These are phyloP conservation scores for Conops quadrifasciatus DNA, from an alignment of 2,888 invertebrate genomes.

Conservation along the genomic window DNA sequence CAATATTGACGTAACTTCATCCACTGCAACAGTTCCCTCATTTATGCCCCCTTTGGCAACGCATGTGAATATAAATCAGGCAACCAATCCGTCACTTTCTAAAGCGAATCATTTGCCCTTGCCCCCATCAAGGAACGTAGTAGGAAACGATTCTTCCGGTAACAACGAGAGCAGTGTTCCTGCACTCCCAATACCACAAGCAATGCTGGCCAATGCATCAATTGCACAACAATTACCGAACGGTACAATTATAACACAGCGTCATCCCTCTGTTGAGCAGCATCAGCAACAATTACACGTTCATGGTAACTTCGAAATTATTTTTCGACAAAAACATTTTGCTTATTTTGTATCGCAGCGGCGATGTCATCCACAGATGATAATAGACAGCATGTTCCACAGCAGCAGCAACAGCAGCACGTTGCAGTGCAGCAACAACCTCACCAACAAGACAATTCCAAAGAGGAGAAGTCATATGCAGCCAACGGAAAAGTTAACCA, in stretches of 20 bases:
- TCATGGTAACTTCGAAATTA: conserved; percentile 41
- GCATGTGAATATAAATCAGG: conserved; percentile 46
- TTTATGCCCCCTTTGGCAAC: conserved; percentile 50
- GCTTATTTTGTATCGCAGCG: conserved; percentile 46
- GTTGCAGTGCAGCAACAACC: conserved; percentile 41
- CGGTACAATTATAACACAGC: conserved; percentile 52
- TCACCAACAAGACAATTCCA: conserved; percentile 49
- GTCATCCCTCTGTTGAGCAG: conserved; percentile 46
- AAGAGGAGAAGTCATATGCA: conserved; percentile 51
- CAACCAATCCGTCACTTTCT: conserved; percentile 25
- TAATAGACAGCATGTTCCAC: conserved; percentile 51
- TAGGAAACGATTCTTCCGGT: conserved; percentile 37
- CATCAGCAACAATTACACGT: conserved; percentile 44
- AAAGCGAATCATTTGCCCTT: conserved; percentile 24
- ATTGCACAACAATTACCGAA: conserved; percentile 52
- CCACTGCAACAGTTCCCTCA: conserved; percentile 50
- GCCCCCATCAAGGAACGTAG: conserved; percentile 41
- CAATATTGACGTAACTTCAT: conserved; percentile 49
- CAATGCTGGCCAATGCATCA: conserved; percentile 50
- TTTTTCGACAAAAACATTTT: neutral
- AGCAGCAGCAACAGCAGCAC: conserved; percentile 43
- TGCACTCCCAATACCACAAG: conserved; percentile 53
- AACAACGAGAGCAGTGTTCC: conserved; percentile 41
- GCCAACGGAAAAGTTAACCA: conserved; percentile 47
- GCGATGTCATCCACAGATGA: conserved; percentile 52